phyloP scores from a whole-genome alignment of 2,888 invertebrate genomes.

The Sinopyrophorus schimmeli region DNA sequence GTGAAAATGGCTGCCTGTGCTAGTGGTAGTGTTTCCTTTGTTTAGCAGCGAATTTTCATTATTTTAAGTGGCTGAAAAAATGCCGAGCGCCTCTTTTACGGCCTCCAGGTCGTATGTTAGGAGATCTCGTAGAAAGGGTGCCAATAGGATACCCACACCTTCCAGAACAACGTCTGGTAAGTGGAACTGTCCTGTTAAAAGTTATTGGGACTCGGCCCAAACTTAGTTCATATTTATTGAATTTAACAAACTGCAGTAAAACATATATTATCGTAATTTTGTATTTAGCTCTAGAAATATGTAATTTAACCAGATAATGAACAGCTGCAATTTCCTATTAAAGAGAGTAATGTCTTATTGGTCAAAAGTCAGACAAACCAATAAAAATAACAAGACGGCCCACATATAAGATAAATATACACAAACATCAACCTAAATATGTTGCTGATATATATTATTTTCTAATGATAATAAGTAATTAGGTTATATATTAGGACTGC shows the following conservation, averaged over 20 bases:
- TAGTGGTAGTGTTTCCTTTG: conserved; percentile 82
- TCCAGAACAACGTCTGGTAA: conserved; percentile 81
- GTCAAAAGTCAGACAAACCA: conserved; percentile 33
- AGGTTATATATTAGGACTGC: no score
- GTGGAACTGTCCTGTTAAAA: conserved; percentile 50
- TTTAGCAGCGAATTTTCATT: conserved; percentile 65
- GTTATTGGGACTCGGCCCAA: conserved; percentile 23
- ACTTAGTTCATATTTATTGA: conserved; percentile 22
- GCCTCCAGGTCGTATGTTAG: conserved; percentile 90
- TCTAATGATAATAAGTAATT: no score
- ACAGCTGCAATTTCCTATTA: conserved; percentile 13
- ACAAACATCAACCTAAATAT: conserved; percentile 32
- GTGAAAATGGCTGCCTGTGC: conserved; percentile 82
- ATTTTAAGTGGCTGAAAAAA: conserved; percentile 62
- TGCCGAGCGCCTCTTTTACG: conserved; percentile 95
- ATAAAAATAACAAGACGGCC: conserved; percentile 49
- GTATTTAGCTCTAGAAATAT: not conserved
- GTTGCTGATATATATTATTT: conserved; percentile 14
- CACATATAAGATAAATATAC: conserved; percentile 45
- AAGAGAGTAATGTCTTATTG: conserved; percentile 18
- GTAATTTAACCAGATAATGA: conserved; percentile 7
- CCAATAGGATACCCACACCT: conserved; percentile 81
- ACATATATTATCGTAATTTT: no score
- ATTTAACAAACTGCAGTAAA: conserved; percentile 18
- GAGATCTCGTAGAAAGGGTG: conserved; percentile 89